These are phyloP conservation scores for Verasper variegatus DNA, from an alignment of 2,113 vertebrate genomes.

Conservation along the genomic window DNA sequence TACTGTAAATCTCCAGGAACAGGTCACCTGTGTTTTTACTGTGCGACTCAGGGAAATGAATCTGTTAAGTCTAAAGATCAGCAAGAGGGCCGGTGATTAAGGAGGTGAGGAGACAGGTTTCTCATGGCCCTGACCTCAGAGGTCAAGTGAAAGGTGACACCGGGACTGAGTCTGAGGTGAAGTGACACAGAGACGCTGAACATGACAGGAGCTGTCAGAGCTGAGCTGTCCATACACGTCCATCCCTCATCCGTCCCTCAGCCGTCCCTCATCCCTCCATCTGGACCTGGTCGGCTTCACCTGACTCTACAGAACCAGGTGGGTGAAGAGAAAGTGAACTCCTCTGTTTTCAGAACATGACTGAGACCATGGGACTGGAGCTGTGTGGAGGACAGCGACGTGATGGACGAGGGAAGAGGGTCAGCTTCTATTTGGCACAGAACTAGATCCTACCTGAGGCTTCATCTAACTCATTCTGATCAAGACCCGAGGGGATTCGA, in stretches of 20 bases:
- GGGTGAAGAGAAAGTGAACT: background rate
- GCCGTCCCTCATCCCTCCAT: background rate
- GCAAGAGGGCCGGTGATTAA: background rate
- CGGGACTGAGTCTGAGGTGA: background rate
- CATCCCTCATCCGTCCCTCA: background rate
- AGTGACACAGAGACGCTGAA: background rate
- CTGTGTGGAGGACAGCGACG: constrained; percentile 15
- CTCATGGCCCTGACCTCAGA: constrained; percentile 16
- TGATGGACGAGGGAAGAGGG: constrained; percentile 19
- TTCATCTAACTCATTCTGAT: too few relatives aligned
- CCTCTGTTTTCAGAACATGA: background rate
- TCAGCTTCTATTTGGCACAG: constrained; percentile 20
- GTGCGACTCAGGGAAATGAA: background rate
- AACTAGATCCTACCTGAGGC: background rate
- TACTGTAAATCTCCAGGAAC: background rate
- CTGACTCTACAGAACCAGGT: background rate
- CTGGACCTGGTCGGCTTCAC: background rate
- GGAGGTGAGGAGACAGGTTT: background rate
- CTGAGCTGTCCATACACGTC: background rate
- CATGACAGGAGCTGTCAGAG: constrained; percentile 42
- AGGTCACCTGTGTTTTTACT: too few relatives aligned
- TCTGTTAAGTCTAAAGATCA: too few relatives aligned
- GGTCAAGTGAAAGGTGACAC: constrained; percentile 57
- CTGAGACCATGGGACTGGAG: constrained; percentile 11
- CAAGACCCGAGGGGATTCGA: too few relatives aligned